phyloP scores from a whole-genome alignment of 1,140 invertebrate species.

The Camponotus vicinus region DNA sequence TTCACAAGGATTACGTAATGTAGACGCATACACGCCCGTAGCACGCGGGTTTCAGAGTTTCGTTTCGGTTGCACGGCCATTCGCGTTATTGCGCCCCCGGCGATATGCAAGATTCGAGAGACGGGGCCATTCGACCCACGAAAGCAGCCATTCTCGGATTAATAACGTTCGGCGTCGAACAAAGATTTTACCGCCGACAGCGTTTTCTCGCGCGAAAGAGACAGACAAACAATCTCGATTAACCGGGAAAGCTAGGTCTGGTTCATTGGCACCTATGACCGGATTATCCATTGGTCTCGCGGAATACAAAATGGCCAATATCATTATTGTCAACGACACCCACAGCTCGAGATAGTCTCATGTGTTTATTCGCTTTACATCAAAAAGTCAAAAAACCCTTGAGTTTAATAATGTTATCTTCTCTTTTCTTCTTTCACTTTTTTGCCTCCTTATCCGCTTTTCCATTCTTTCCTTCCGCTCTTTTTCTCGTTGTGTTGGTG shows the following conservation, averaged over 20 bases:
- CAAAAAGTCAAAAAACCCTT: constrained; percentile 79
- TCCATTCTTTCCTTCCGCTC: constrained; percentile 1
- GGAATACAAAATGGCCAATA: constrained; percentile 65
- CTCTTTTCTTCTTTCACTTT: background rate
- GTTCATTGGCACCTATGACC: constrained; percentile 28
- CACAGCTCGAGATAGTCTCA: constrained; percentile 13
- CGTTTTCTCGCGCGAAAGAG: constrained; percentile 34
- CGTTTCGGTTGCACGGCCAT: background rate
- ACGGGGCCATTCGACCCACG: constrained; percentile 34
- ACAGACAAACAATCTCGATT: background rate
- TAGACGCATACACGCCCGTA: background rate
- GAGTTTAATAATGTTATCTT: constrained; percentile 81
- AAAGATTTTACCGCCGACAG: constrained; percentile 58
- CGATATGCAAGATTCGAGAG: constrained; percentile 18
- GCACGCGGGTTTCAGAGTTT: constrained; percentile 24
- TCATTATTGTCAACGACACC: background rate
- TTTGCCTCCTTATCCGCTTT: background rate
- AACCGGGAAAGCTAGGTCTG: constrained; percentile 49
- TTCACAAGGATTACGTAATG: constrained; percentile 23
- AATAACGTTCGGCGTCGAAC: constrained; percentile 64
- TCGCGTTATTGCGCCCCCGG: constrained; percentile 34
- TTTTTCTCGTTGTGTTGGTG: constrained; percentile 22
- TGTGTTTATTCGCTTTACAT: constrained; percentile 76
- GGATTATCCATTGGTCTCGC: constrained; percentile 19
- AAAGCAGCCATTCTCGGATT: constrained; percentile 66